A percentile compares a stretch with the other conserved stretches of the same genome.
These are phyloP conservation scores for Pharmacophagus antenor DNA, from an alignment of 2,888 invertebrate species.

Conservation along the genomic window DNA sequence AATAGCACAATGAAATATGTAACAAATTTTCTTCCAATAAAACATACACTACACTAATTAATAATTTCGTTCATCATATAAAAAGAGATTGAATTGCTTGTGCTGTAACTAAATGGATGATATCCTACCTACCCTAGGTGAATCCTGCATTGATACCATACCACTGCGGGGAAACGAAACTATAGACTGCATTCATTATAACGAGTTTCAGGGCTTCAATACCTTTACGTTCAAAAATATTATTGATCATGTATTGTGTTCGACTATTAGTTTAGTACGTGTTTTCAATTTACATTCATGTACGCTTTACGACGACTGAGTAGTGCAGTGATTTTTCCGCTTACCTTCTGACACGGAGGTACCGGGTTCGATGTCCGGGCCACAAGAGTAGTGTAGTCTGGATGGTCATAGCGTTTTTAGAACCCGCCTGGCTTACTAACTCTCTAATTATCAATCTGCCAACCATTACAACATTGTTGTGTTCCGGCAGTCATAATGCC, in stretches of 20 bases:
- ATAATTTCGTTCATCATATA: not conserved
- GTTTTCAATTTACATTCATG: not conserved
- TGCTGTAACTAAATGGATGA: not conserved
- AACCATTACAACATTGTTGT: not conserved
- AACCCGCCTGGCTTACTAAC: not conserved
- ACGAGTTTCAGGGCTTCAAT: too few relatives aligned
- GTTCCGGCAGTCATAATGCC: not conserved
- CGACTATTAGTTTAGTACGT: not conserved
- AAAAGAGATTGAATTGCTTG: not conserved
- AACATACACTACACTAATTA: not conserved
- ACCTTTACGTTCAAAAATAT: too few relatives aligned
- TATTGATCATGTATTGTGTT: not conserved
- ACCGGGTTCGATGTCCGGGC: not conserved
- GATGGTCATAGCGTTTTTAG: not conserved
- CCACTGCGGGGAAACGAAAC: not conserved
- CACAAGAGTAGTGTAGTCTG: not conserved
- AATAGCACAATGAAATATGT: constrained; percentile 1
- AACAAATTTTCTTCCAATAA: not conserved
- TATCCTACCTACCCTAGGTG: not conserved
- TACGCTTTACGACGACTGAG: too few relatives aligned
- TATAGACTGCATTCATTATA: not conserved
- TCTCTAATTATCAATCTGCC: not conserved
- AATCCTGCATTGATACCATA: not conserved
- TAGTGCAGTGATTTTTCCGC: too few relatives aligned
- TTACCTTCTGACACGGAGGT: not conserved